Conservation (phyloP, 2,113 vertebrate genomes). For the Heptranchias perlo region DNA sequence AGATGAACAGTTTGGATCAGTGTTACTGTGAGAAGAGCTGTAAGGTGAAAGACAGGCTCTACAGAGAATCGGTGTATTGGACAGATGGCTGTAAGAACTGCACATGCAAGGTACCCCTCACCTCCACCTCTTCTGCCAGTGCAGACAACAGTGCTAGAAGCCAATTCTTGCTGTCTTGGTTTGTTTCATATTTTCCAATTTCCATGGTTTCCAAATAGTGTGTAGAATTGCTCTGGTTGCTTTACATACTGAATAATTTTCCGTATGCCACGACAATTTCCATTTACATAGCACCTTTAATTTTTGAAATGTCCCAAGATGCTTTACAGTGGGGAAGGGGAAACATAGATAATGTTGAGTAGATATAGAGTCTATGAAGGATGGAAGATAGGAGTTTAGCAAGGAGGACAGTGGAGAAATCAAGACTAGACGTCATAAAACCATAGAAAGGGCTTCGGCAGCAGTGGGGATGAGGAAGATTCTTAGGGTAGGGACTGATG, state of each 20-base stretch:
- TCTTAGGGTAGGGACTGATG: not conserved
- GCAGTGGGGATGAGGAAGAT: not conserved
- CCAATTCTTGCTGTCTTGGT: not conserved
- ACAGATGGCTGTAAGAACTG: slow-evolving; percentile 96
- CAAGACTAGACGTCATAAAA: not conserved
- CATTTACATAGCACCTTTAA: not conserved
- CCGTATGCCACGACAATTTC: not conserved
- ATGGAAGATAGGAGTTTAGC: not conserved
- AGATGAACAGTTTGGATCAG: slow-evolving; percentile 92
- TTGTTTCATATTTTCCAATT: slow-evolving; percentile 15
- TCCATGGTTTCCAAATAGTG: not conserved
- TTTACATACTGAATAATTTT: not conserved
- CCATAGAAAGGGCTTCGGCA: not conserved
- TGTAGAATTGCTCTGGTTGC: not conserved
- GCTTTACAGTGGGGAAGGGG: not conserved
- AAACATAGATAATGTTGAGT: not conserved
- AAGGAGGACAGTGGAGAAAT: not conserved
- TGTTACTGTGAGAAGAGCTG: slow-evolving; percentile 98
- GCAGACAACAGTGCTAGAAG: slow-evolving; percentile 30
- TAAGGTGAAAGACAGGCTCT: slow-evolving; percentile 80
- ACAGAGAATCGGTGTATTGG: slow-evolving; percentile 91
- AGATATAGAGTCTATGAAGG: not conserved
- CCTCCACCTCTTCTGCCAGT: slow-evolving; percentile 39
- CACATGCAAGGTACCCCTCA: slow-evolving; percentile 81
- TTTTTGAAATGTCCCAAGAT: not conserved